Conservation (phyloP, 2,888 invertebrate species). For the Drosophila heteroneura region DNA sequence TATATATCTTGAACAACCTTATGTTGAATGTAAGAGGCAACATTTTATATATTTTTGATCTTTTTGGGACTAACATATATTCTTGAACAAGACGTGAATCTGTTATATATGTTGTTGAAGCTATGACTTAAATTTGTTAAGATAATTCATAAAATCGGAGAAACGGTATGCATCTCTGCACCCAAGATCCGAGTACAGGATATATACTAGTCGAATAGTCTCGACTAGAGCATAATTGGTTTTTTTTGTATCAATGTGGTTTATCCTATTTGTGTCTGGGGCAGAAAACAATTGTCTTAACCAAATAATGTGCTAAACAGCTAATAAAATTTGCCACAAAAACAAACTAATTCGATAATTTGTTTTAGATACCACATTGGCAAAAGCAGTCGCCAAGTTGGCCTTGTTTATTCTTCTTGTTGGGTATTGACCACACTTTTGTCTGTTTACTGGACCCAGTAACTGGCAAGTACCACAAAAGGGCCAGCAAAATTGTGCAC, state of each 20-base stretch:
- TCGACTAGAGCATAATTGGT: neutral
- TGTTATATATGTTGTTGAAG: too few relatives aligned
- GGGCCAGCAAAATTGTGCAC: conserved; percentile 44
- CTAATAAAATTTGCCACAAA: conserved; percentile 66
- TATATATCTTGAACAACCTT: neutral
- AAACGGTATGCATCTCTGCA: neutral
- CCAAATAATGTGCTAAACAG: conserved; percentile 67
- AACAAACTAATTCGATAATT: conserved; percentile 74
- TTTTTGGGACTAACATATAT: neutral
- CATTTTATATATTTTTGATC: neutral
- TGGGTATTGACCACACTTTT: conserved; percentile 39
- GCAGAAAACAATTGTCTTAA: conserved; percentile 56
- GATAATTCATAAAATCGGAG: too few relatives aligned
- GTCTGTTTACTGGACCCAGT: conserved; percentile 22
- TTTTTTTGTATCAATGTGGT: conserved; percentile 1
- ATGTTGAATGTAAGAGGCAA: too few relatives aligned
- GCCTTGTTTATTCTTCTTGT: conserved; percentile 23
- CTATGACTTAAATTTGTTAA: too few relatives aligned
- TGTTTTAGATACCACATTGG: conserved; percentile 40
- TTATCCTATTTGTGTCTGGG: conserved; percentile 1
- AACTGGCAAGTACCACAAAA: conserved; percentile 16
- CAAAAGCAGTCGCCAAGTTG: conserved; percentile 49
- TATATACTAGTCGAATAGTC: neutral
- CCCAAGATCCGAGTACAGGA: neutral
- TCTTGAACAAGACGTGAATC: neutral